These are phyloP conservation scores for Baccha elongata DNA, from an alignment of 2,888 invertebrate species.

Conservation along the genomic window DNA sequence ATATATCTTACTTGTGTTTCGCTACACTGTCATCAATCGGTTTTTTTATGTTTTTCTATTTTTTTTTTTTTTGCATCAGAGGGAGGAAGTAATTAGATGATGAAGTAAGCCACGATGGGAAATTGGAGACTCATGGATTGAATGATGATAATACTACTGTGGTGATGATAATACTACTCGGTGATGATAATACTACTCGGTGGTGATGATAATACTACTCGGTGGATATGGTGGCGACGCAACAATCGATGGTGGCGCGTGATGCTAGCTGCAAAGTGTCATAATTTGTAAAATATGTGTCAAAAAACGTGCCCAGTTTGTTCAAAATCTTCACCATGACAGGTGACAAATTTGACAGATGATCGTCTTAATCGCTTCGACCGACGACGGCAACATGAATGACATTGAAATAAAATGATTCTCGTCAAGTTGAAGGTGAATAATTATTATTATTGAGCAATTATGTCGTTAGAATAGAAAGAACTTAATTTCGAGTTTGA, in stretches of 20 bases:
- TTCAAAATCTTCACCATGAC: conserved; percentile 25
- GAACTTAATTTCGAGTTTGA: too few species aligned
- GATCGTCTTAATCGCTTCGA: conserved; percentile 43
- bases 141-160: too few species aligned
- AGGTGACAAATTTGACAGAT: conserved; percentile 69
- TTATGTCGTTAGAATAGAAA: background rate
- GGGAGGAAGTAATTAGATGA: conserved; percentile 72
- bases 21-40: conserved; percentile 40
- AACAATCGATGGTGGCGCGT: too few species aligned
- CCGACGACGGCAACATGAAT: background rate
- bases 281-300: conserved; percentile 43
- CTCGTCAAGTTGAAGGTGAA: conserved; percentile 24
- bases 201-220: conserved; percentile 1
- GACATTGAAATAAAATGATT: conserved; percentile 25
- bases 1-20: conserved; percentile 38
- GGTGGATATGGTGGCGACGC: background rate
- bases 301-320: conserved; percentile 21
- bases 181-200: background rate
- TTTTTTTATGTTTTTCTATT: conserved; percentile 5
- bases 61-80: conserved; percentile 1
- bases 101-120: conserved; percentile 69
- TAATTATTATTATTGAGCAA: conserved; percentile 8
- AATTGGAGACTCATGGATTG: conserved; percentile 56
- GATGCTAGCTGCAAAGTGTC: conserved; percentile 36
- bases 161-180: conserved; percentile 1